phyloP scores from a whole-genome alignment of 2,888 invertebrate genomes.

The Orchesella flavescens region DNA sequence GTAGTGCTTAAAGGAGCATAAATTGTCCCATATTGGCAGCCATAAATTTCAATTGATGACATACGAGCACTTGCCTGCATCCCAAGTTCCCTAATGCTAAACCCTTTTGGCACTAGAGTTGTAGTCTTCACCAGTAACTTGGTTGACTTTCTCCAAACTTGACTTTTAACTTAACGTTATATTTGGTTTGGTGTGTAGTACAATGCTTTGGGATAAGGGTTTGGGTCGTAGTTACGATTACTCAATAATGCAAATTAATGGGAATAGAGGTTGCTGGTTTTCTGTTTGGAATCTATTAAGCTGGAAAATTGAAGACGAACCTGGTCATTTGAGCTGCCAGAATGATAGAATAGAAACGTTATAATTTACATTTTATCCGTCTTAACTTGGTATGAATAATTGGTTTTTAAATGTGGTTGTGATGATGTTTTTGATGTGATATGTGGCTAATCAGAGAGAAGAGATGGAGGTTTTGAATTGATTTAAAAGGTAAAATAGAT shows the following conservation, averaged over 20 bases:
- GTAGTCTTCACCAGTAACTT: constrained; percentile 1
- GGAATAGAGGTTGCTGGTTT: too few relatives aligned
- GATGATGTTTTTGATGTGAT: not conserved
- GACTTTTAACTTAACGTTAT: not conserved
- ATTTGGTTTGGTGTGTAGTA: too few relatives aligned
- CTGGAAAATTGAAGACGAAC: not conserved
- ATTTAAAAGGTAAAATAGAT: not conserved
- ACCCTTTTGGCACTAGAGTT: constrained; percentile 28
- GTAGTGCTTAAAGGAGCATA: constrained; percentile 65
- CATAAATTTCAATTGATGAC: constrained; percentile 71
- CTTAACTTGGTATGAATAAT: constrained; percentile 52
- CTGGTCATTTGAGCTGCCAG: constrained; percentile 16
- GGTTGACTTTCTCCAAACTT: constrained; percentile 8
- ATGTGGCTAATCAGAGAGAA: too few relatives aligned
- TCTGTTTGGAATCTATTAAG: too few relatives aligned
- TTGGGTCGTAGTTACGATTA: too few relatives aligned
- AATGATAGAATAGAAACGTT: constrained; percentile 14
- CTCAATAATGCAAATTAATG: too few relatives aligned
- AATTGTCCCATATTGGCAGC: constrained; percentile 68
- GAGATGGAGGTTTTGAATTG: too few relatives aligned
- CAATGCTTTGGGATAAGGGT: too few relatives aligned
- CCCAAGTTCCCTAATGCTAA: constrained; percentile 31
- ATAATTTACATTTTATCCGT: constrained; percentile 57
- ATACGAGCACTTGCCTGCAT: constrained; percentile 62
- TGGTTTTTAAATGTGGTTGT: constrained; percentile 37